These are phyloP conservation scores for Hermodice carunculata DNA, from an alignment of 2,888 invertebrate species.

Conservation along the genomic window DNA sequence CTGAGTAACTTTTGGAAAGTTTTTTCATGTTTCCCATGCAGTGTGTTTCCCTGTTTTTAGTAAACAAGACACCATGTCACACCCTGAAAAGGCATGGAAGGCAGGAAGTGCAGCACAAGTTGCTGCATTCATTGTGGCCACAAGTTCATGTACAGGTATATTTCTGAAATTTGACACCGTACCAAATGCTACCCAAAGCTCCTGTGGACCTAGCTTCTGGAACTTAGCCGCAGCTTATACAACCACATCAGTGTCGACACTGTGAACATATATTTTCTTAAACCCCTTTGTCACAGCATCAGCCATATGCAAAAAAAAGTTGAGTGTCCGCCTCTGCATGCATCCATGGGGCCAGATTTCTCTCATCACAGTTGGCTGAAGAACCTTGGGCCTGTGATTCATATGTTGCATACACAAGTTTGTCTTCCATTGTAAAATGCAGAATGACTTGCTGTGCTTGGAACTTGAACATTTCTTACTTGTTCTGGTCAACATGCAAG, in stretches of 20 bases:
- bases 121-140: not conserved
- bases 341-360: not conserved
- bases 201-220: not conserved
- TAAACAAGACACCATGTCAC: not conserved
- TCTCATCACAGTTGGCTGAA: not conserved
- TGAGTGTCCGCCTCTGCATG: not conserved
- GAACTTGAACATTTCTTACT: not conserved
- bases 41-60: not conserved
- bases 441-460: not conserved
- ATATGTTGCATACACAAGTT: not conserved
- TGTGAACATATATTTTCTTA: not conserved
- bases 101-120: not conserved
- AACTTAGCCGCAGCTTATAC: not conserved
- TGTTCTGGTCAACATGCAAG: not conserved
- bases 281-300: not conserved
- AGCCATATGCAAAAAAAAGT: not conserved
- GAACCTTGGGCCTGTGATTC: not conserved
- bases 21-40: not conserved
- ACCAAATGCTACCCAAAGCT: not conserved
- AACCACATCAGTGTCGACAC: constrained; percentile 1
- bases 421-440: not conserved
- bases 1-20: not conserved
- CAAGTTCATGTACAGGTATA: not conserved
- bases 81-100: not conserved
- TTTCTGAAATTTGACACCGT: not conserved